A percentile compares a stretch with the other conserved stretches of the same genome.
These are phyloP conservation scores for Ceratina japonica DNA, from an alignment of 1,140 invertebrate species.

Conservation along the genomic window DNA sequence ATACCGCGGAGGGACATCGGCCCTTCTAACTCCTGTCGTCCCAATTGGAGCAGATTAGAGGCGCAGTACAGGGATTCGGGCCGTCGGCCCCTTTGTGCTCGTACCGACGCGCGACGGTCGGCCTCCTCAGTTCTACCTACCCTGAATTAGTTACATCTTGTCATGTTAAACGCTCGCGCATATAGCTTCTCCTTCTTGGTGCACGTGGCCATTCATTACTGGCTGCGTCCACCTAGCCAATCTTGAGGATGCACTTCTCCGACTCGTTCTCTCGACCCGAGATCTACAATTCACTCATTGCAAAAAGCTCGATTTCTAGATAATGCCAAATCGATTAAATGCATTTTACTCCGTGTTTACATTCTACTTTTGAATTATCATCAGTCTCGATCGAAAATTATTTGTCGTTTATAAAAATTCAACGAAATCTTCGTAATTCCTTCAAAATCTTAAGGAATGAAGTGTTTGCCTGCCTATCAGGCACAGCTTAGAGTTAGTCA, in stretches of 20 bases:
- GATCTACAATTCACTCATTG: too few species aligned
- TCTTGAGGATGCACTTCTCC: background rate
- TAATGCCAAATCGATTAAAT: too few species aligned
- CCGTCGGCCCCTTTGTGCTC: constrained; percentile 75
- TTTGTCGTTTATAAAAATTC: too few species aligned
- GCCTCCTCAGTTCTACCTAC: constrained; percentile 68
- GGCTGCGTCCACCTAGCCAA: constrained; percentile 30
- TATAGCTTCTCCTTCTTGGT: constrained; percentile 52
- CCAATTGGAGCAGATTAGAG: constrained; percentile 77
- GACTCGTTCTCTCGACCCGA: background rate
- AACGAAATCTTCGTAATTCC: background rate
- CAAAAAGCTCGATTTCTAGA: too few species aligned
- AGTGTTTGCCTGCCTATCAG: background rate
- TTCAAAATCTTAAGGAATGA: too few species aligned
- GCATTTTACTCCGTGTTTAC: too few species aligned
- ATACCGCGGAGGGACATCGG: constrained; percentile 67
- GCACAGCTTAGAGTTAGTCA: background rate
- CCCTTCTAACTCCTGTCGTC: constrained; percentile 68
- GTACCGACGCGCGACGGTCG: constrained; percentile 52
- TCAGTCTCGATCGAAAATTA: too few species aligned
- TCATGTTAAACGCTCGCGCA: constrained; percentile 74
- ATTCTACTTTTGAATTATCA: too few species aligned
- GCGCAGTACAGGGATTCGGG: constrained; percentile 74
- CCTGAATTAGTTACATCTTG: constrained; percentile 77
- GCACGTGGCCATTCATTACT: constrained; percentile 63